Evolutionary conservation across 2,113 vertebrate genomes (phyloP), one percentile per base, ranked within the genome.

Genomic region (Percopsis transmontana): DNA sequence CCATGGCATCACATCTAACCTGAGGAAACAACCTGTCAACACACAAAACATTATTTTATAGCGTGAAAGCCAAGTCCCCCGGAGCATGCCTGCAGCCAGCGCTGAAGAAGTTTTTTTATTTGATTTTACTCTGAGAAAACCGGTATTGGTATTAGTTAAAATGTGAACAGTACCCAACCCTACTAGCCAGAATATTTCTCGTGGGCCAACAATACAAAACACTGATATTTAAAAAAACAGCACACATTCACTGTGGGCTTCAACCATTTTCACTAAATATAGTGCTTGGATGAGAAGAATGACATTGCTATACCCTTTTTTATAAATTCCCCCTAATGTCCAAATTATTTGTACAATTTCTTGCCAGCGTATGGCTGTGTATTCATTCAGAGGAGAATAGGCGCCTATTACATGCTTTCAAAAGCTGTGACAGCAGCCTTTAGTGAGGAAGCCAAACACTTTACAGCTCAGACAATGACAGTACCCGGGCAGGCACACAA

Each of bases 321-420:
- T 38, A 52, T 44, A 40, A 41, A 42, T 62, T 73, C 71, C 71
- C 78, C 66, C 61, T 79, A 20, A 88, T 87, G 83, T 77, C 61
- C 79, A 20, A 1, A 81, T 67, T 84, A 66, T 78, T 82, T 79
- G 77, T 78, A 85, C 65, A 75, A 82, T 91, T 86, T 81, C 61
- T 63, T 27, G 9, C 65, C 56, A 70, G 65, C 75, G 47, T 81
- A 81, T 86, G 74, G 73, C 79, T 74, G 64, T 65, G 80, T 63
- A 83, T 87, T 87, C 80, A 87, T 80, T 85, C 78, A 48, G 55
- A 18, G n/a, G 70, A 86, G 77, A 91, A 91, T 88, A 68, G 80
- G 69, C 76, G 62, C 76, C 74, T 80, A 87, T 91, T 90, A 91
- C 77, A 91, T 57, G 81, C 85, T 89, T 88, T 88, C 82, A 87